phyloP scores from a whole-genome alignment of 2,888 invertebrate species.

The Orgyia antiqua region DNA sequence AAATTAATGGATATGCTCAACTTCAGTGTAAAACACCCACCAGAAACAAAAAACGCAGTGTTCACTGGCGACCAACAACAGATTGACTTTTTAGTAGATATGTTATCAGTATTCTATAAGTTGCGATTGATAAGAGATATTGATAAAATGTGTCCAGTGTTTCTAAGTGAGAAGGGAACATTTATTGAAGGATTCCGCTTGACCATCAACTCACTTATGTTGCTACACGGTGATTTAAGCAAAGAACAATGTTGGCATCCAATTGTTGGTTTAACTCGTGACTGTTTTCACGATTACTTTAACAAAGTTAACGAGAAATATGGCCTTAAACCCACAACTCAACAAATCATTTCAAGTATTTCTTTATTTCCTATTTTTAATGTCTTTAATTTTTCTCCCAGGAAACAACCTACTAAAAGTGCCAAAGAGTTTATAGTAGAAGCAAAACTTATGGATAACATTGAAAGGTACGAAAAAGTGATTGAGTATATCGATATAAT shows the following conservation, averaged over 20 bases:
- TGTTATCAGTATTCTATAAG: too few relatives aligned
- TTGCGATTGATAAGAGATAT: too few relatives aligned
- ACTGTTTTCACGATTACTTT: slow-evolving; percentile 14
- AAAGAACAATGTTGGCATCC: slow-evolving; percentile 4
- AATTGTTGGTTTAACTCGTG: slow-evolving; percentile 9
- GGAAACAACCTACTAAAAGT: slow-evolving; percentile 4
- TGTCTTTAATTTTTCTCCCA: slow-evolving; percentile 6
- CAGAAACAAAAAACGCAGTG: background rate
- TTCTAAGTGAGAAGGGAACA: too few relatives aligned
- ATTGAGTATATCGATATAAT: background rate
- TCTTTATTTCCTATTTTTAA: slow-evolving; percentile 15
- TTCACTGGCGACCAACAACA: slow-evolving; percentile 6
- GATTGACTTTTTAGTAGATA: slow-evolving; percentile 8
- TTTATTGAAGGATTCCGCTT: slow-evolving; percentile 6
- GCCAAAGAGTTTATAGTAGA: slow-evolving; percentile 8
- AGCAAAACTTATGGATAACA: slow-evolving; percentile 4
- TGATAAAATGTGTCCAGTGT: too few relatives aligned
- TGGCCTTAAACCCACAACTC: slow-evolving; percentile 8
- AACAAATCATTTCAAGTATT: slow-evolving; percentile 2
- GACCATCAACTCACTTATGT: slow-evolving; percentile 12
- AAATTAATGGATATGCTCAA: slow-evolving; percentile 14
- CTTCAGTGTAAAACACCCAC: slow-evolving; percentile 5
- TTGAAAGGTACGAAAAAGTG: slow-evolving; percentile 6
- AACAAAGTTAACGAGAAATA: slow-evolving; percentile 6
- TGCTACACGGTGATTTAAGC: slow-evolving; percentile 8